Evolutionary conservation across 2,113 vertebrate species (phyloP), one percentile per base, ranked within the genome.

Genomic region (Lophochroa leadbeateri): DNA sequence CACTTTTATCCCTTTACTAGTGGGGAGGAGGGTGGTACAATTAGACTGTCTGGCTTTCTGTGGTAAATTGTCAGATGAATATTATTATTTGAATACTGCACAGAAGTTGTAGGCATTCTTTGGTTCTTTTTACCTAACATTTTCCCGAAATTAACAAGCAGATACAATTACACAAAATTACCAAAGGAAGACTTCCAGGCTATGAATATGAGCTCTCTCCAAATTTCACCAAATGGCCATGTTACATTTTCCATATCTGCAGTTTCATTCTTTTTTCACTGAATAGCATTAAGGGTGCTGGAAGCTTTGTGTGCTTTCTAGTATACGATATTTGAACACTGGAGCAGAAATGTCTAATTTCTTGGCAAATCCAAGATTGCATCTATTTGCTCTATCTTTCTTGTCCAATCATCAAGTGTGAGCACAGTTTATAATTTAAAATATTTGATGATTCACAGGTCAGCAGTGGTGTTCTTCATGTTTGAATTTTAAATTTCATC

Each of bases 361-460:
- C 50, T 83, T 84, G 69, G 64, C 72, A 92, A 52, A 91, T 64
- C 44, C 71, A 60, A 44, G 58, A 63, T 74, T 84, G 31, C 64
- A 63, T 92, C 72, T 70, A 2, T 77, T 92, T 94, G 16, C n/a
- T 58, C 27, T 61, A 4, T 53, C 24, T 72, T 88, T 89, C 53
- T 75, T 81, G 39, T 81, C 64, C 55, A 86, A 89, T 61, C 41
- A 74, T 80, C 46, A 91, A 49, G 74, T 71, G 31, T 69, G n/a
- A 92, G 58, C 17, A 46, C 25, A 84, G 37, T 55, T 82, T 67
- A 39, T 70, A 64, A 83, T 33, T 81, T 44, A 83, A 96, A 96
- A 91, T 92, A 92, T 58, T 86, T 77, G 53, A 50, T 90, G 70
- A 81, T 70, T 92, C 55, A 58, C 39, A 31, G 47, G 53, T 72